Conservation (phyloP, 2,113 vertebrate genomes). For the Mobula hypostoma region DNA sequence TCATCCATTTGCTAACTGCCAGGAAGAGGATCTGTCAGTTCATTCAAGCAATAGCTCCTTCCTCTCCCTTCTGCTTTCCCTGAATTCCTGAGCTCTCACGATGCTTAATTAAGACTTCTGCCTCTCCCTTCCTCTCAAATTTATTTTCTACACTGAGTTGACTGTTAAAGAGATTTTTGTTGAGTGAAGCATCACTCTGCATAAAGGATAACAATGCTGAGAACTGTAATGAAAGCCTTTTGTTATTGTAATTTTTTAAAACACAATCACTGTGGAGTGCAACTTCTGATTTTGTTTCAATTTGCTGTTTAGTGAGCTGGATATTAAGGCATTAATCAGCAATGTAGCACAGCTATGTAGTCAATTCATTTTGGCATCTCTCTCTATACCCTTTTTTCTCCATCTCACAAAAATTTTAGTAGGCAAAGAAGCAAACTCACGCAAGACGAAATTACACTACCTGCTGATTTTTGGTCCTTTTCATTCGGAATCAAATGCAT, state of each 20-base stretch:
- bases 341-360: not conserved
- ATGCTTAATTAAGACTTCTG: not conserved
- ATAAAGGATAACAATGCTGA: not conserved
- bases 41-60: not conserved
- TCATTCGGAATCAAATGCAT: not conserved
- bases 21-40: not conserved
- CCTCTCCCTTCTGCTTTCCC: not conserved
- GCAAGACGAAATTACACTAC: not conserved
- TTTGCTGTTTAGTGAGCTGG: not conserved
- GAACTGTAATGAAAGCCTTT: not conserved
- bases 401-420: not conserved
- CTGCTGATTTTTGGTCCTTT: not conserved
- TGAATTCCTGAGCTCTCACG: not conserved
- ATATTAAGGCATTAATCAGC: not conserved
- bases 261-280: not conserved
- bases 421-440: not conserved
- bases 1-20: not conserved
- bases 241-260: not conserved
- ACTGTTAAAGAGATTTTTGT: not conserved
- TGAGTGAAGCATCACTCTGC: not conserved
- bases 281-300: not conserved
- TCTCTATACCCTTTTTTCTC: not conserved
- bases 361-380: not conserved
- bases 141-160: not conserved
- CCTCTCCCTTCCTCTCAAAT: not conserved